Evolutionary conservation across 2,113 vertebrate species (phyloP).

Genomic region (Lynx canadensis): DNA sequence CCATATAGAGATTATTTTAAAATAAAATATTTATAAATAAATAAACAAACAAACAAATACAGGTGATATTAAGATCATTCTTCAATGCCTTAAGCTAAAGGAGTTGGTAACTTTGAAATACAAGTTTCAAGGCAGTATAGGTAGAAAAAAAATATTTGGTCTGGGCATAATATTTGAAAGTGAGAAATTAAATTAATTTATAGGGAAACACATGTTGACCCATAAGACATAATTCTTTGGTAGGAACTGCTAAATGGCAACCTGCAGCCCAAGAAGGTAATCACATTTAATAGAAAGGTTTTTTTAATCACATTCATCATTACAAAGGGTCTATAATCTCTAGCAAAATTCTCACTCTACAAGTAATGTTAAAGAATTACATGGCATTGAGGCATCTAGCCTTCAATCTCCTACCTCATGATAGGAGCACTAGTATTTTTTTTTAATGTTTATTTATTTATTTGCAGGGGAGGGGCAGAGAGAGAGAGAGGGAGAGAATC

Average conservation of each 20-base stretch:
- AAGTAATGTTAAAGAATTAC: not conserved
- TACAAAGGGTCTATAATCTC: not conserved
- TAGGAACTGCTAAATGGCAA: not conserved
- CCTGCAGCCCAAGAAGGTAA: not conserved
- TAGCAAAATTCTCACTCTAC: not conserved
- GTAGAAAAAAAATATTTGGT: not conserved
- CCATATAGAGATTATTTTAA: no score
- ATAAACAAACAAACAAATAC: not conserved
- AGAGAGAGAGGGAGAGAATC: no score
- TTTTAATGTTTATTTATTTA: no score
- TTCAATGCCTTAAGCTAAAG: not conserved
- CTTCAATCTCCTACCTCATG: not conserved
- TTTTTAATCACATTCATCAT: not conserved
- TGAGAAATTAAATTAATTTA: not conserved
- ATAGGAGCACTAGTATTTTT: not conserved
- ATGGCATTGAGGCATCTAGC: not conserved
- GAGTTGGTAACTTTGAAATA: not conserved
- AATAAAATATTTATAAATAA: not conserved
- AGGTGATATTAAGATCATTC: not conserved
- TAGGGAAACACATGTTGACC: conserved; percentile 1
- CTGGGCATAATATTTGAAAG: not conserved
- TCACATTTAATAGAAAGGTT: not conserved
- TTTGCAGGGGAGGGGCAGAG: no score
- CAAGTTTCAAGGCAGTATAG: not conserved
- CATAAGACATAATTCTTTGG: not conserved